These are phyloP conservation scores for Leptestheria dahalacensis DNA, from an alignment of 1,140 invertebrate species.

Conservation along the genomic window DNA sequence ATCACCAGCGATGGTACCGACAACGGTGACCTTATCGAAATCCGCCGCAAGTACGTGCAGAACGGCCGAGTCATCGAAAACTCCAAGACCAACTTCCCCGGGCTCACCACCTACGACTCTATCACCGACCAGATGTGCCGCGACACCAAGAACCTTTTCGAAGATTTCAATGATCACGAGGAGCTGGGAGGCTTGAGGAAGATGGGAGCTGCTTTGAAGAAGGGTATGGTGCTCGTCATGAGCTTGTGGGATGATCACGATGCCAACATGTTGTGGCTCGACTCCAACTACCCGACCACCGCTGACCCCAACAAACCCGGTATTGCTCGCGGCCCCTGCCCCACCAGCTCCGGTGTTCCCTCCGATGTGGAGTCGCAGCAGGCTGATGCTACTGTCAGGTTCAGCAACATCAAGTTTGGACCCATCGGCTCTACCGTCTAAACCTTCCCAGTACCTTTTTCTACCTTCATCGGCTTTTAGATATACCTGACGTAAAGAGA, in stretches of 20 bases:
- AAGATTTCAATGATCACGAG: conserved; percentile 17
- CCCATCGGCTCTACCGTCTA: conserved; percentile 17
- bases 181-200: conserved; percentile 17
- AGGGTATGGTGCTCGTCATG: conserved; percentile 19
- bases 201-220: conserved; percentile 18
- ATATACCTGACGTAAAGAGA: background rate
- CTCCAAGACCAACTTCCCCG: conserved; percentile 16
- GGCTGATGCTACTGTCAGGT: conserved; percentile 15
- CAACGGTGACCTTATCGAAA: conserved; percentile 19
- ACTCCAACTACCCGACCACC: conserved; percentile 18
- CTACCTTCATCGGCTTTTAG: background rate
- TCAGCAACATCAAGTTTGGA: conserved; percentile 19
- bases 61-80: conserved; percentile 18
- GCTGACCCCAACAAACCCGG: conserved; percentile 18
- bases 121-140: conserved; percentile 18
- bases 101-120: conserved; percentile 17
- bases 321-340: conserved; percentile 18
- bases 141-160: conserved; percentile 17
- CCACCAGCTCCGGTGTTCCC: conserved; percentile 18
- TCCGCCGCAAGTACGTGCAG: conserved; percentile 19
- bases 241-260: conserved; percentile 21
- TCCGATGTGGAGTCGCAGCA: conserved; percentile 16
- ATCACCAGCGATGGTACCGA: conserved; percentile 20
- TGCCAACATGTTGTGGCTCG: conserved; percentile 20
- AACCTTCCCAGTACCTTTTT: too few species aligned